phyloP scores from a whole-genome alignment of 2,888 invertebrate genomes.

The Ophion costatus region DNA sequence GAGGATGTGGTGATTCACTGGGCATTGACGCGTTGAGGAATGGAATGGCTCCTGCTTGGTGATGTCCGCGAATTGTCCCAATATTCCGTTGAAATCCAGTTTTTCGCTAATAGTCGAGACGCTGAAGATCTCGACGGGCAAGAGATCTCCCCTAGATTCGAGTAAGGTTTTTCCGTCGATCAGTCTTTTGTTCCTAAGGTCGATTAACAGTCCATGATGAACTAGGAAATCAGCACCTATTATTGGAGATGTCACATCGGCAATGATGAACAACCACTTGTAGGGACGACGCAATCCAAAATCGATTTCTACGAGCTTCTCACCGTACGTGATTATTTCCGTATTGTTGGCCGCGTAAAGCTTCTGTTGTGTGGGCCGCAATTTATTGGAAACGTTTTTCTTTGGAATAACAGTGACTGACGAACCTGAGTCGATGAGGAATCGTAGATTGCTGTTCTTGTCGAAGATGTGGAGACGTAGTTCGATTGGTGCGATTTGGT shows the following conservation, averaged over 20 bases:
- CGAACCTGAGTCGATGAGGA: too few species aligned
- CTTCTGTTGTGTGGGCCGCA: too few species aligned
- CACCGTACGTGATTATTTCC: not conserved
- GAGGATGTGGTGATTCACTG: not conserved
- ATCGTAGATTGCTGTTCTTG: too few species aligned
- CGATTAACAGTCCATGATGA: slow-evolving; percentile 42
- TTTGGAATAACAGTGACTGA: too few species aligned
- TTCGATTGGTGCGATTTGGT: not conserved
- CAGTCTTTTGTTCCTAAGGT: slow-evolving; percentile 37
- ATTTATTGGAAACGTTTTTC: too few species aligned
- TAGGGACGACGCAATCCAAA: slow-evolving; percentile 36
- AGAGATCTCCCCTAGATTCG: not conserved
- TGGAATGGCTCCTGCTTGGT: not conserved
- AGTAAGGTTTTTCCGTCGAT: slow-evolving; percentile 33
- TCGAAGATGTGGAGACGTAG: not conserved
- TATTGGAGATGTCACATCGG: slow-evolving; percentile 35
- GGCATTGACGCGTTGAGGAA: not conserved
- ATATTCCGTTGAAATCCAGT: not conserved
- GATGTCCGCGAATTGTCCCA: not conserved
- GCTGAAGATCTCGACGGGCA: not conserved
- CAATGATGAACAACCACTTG: slow-evolving; percentile 42
- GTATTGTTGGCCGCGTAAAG: not conserved
- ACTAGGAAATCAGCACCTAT: slow-evolving; percentile 1
- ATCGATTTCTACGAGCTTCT: not conserved
- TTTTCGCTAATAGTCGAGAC: slow-evolving; percentile 5